Percentiles rank a stretch among this genome's conserved stretches.
Evolutionary conservation across 2,888 invertebrate species (phyloP).

Genomic region (Poecilus cupreus): DNA sequence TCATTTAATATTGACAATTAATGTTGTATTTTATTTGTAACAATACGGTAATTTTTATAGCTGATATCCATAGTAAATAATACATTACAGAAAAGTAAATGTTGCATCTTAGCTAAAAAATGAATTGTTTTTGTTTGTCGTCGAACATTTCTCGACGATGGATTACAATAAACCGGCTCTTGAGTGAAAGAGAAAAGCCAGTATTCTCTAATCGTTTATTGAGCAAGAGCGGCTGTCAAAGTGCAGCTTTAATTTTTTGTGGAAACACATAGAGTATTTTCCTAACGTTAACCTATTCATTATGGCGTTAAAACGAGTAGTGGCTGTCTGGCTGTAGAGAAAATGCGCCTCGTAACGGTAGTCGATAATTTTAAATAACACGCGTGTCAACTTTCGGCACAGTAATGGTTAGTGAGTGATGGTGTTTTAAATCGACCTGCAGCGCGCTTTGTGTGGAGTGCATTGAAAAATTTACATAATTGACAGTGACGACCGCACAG

Average conservation of each 20-base stretch:
- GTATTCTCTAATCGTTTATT: too few species aligned
- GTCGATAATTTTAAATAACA: constrained; percentile 47
- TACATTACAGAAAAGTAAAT: too few species aligned
- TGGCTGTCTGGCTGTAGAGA: background rate
- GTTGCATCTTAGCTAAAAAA: too few species aligned
- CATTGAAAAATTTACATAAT: constrained; percentile 56
- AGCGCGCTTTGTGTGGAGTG: constrained; percentile 14
- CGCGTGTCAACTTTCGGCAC: constrained; percentile 41
- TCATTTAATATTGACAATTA: too few species aligned
- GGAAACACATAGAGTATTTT: background rate
- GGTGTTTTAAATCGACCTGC: constrained; percentile 39
- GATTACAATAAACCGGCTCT: too few species aligned
- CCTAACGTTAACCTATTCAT: background rate
- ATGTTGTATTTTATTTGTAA: too few species aligned
- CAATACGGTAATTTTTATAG: too few species aligned
- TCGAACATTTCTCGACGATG: too few species aligned
- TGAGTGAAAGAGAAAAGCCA: too few species aligned
- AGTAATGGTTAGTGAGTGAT: constrained; percentile 38
- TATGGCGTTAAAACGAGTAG: background rate
- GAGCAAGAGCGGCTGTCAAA: too few species aligned
- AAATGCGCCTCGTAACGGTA: constrained; percentile 21
- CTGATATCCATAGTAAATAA: too few species aligned
- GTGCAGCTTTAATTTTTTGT: background rate
- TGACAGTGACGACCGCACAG: constrained; percentile 33
- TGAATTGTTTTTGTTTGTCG: too few species aligned